phyloP scores from a whole-genome alignment of 2,113 vertebrate genomes.

The Paramormyrops kingsleyae region DNA sequence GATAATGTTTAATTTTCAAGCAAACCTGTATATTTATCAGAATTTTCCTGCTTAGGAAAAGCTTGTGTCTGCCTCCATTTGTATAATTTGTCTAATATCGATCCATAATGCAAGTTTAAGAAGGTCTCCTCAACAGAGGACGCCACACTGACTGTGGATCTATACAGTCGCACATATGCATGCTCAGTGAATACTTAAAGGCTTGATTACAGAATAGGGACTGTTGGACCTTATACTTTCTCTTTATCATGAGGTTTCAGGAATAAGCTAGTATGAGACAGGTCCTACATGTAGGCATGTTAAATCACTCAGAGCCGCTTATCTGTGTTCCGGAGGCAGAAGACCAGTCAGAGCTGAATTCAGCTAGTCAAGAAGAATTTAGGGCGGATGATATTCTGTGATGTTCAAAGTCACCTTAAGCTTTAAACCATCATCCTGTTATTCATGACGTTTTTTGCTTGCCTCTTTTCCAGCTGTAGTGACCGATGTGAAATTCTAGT shows the following conservation, averaged over 20 bases:
- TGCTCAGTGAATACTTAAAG: neutral
- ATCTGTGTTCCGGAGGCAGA: neutral
- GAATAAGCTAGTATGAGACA: neutral
- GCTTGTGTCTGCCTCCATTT: neutral
- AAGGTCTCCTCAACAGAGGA: neutral
- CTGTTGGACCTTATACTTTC: neutral
- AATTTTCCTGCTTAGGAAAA: neutral
- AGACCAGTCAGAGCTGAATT: neutral
- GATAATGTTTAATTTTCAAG: neutral
- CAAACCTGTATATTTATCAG: neutral
- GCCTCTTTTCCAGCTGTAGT: neutral
- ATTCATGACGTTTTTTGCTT: constrained; percentile 8
- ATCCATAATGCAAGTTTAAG: neutral
- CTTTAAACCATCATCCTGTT: constrained; percentile 2
- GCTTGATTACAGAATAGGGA: neutral
- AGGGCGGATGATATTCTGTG: constrained; percentile 7
- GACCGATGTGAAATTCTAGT: neutral
- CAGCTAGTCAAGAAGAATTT: constrained; percentile 11
- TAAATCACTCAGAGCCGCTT: constrained; percentile 1
- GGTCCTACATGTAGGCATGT: neutral
- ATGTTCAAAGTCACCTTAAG: constrained; percentile 22
- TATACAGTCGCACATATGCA: neutral
- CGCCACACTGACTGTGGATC: neutral
- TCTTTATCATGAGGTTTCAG: neutral
- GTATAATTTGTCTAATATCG: neutral